Conservation (phyloP, 2,888 invertebrate species). For the Polia nebulosa region DNA sequence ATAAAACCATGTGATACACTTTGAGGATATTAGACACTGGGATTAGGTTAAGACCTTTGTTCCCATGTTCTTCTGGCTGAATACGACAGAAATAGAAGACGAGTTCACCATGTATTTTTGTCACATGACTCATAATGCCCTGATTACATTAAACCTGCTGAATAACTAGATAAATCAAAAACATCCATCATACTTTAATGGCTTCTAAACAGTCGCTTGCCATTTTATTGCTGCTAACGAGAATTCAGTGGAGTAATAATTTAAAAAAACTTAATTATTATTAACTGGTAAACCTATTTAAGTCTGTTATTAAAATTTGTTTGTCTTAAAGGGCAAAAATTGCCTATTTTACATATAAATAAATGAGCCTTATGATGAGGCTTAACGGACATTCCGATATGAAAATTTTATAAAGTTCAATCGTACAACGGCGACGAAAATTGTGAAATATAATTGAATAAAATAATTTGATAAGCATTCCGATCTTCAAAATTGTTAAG, state of each 20-base stretch:
- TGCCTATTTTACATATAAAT: not conserved
- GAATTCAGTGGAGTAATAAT: not conserved
- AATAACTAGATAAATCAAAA: slow-evolving; percentile 34
- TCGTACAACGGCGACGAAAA: slow-evolving; percentile 25
- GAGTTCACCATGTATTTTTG: slow-evolving; percentile 5
- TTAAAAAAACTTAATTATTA: not conserved
- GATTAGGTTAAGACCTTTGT: not conserved
- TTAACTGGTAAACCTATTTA: not conserved
- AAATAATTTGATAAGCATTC: slow-evolving; percentile 69
- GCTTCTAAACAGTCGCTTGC: slow-evolving; percentile 12
- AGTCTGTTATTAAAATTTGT: not conserved
- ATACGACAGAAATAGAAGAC: not conserved
- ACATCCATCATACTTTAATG: slow-evolving; percentile 18
- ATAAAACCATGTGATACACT: not conserved
- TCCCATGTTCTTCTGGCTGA: too few relatives aligned
- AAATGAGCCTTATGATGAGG: not conserved
- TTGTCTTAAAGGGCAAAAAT: not conserved
- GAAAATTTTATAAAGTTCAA: slow-evolving; percentile 61
- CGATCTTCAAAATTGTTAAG: slow-evolving; percentile 64
- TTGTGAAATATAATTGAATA: slow-evolving; percentile 68
- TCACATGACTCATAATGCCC: not conserved
- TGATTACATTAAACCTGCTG: slow-evolving; percentile 1
- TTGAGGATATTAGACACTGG: not conserved
- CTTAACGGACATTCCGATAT: slow-evolving; percentile 32
- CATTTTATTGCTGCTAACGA: slow-evolving; percentile 3